Percentiles rank a stretch among this genome's conserved stretches.
Conservation (phyloP, 1,140 invertebrate species). For the Tetragnatha versicolor region DNA sequence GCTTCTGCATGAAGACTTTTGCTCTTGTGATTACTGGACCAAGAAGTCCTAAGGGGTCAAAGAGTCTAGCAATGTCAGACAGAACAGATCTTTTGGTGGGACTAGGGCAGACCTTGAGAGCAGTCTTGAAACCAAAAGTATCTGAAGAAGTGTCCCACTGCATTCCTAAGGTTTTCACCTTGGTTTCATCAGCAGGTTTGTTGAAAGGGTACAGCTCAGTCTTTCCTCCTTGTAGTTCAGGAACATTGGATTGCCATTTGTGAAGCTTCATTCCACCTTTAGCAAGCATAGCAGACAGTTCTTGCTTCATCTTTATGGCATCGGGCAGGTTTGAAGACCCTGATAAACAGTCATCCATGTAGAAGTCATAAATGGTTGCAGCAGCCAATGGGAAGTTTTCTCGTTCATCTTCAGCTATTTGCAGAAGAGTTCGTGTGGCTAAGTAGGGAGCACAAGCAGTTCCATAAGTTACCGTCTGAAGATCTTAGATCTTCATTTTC, state of each 20-base stretch:
- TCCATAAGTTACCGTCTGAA: too few species aligned
- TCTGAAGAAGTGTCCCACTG: conserved; percentile 30
- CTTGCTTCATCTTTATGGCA: neutral
- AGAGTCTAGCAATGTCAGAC: conserved; percentile 37
- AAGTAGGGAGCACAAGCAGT: too few species aligned
- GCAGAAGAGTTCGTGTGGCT: conserved; percentile 59
- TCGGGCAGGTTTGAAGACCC: conserved; percentile 33
- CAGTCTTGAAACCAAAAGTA: neutral
- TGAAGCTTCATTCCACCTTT: neutral
- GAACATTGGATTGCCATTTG: too few species aligned
- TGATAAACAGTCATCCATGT: conserved; percentile 63
- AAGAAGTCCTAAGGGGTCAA: conserved; percentile 56
- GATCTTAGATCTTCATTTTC: neutral
- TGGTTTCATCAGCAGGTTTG: neutral
- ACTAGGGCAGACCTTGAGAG: neutral
- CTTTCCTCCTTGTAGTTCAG: neutral
- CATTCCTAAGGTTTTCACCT: conserved; percentile 26
- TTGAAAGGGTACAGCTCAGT: neutral
- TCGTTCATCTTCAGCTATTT: conserved; percentile 58
- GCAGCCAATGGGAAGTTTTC: conserved; percentile 55
- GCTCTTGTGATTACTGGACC: conserved; percentile 30
- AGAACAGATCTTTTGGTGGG: conserved; percentile 53
- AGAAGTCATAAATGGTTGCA: conserved; percentile 58
- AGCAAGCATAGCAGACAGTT: neutral
- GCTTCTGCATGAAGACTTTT: conserved; percentile 55